Evolutionary conservation across 1,140 invertebrate genomes (phyloP).

Genomic region (Hermetia illucens): DNA sequence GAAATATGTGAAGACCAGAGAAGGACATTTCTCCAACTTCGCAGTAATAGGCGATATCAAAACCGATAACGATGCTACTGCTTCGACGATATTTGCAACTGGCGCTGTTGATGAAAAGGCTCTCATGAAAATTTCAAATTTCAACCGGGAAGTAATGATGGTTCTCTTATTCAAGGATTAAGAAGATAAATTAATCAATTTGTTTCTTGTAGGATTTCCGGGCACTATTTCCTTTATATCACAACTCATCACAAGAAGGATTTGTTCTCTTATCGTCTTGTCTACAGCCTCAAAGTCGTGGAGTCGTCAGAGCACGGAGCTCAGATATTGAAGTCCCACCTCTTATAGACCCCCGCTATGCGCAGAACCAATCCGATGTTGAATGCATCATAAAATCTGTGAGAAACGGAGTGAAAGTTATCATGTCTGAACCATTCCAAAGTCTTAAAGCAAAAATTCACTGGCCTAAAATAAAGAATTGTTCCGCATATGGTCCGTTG

Average conservation of each 20-base stretch:
- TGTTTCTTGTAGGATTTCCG: constrained; percentile 39
- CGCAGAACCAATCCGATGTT: constrained; percentile 43
- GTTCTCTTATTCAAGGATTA: background rate
- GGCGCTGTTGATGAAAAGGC: constrained; percentile 49
- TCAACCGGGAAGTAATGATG: constrained; percentile 38
- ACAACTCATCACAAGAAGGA: constrained; percentile 46
- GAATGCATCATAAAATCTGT: constrained; percentile 46
- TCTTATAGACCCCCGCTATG: constrained; percentile 59
- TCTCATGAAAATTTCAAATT: constrained; percentile 49
- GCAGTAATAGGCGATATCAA: constrained; percentile 40
- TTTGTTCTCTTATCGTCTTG: constrained; percentile 51
- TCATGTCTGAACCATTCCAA: constrained; percentile 40
- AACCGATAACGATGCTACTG: constrained; percentile 31
- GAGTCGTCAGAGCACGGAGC: constrained; percentile 39
- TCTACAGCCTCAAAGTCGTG: constrained; percentile 49
- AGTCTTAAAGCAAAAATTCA: constrained; percentile 45
- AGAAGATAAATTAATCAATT: constrained; percentile 1
- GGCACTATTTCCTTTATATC: constrained; percentile 44
- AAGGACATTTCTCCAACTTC: constrained; percentile 41
- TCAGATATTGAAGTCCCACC: constrained; percentile 44
- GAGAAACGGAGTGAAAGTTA: constrained; percentile 37
- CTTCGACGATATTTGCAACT: constrained; percentile 47
- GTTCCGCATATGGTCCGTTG: constrained; percentile 30
- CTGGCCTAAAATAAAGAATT: constrained; percentile 45
- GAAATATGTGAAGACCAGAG: constrained; percentile 43